These are phyloP conservation scores for Pseudochaenichthys georgianus DNA, from an alignment of 2,797 vertebrate genomes.

Conservation along the genomic window DNA sequence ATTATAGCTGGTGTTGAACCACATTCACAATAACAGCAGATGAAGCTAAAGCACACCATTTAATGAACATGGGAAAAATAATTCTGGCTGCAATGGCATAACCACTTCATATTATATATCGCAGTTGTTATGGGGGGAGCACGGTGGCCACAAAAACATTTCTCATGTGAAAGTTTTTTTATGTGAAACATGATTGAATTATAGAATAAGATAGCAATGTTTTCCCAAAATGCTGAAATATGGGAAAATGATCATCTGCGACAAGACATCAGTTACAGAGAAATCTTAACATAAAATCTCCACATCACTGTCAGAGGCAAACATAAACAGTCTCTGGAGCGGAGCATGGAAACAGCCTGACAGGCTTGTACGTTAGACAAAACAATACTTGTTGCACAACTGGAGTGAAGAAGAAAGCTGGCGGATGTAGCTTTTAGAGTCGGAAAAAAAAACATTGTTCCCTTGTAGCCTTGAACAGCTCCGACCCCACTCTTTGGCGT, in stretches of 20 bases:
- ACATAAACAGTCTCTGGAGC: constrained; percentile 59
- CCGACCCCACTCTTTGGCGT: constrained; percentile 58
- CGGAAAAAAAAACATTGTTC: constrained; percentile 43
- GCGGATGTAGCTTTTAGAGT: constrained; percentile 52
- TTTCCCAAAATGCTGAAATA: constrained; percentile 57
- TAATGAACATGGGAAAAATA: constrained; percentile 86
- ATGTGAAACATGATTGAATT: constrained; percentile 63
- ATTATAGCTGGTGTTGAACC: constrained; percentile 84
- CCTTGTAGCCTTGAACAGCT: constrained; percentile 47
- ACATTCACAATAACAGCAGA: constrained; percentile 78
- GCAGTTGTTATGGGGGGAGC: constrained; percentile 69
- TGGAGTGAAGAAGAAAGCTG: constrained; percentile 43
- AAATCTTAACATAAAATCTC: constrained; percentile 55
- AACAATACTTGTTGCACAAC: constrained; percentile 60
- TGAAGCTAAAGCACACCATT: constrained; percentile 80
- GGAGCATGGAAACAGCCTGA: constrained; percentile 53
- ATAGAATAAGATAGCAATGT: constrained; percentile 48
- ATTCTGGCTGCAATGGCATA: constrained; percentile 79
- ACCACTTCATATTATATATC: constrained; percentile 82
- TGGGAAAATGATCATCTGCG: constrained; percentile 49
- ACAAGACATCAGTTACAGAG: constrained; percentile 54
- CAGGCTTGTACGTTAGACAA: constrained; percentile 47
- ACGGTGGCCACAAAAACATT: constrained; percentile 65
- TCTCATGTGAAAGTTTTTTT: constrained; percentile 77
- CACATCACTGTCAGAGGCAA: constrained; percentile 57